Conservation (phyloP, 2,113 vertebrate genomes). For the Agelaius phoeniceus region DNA sequence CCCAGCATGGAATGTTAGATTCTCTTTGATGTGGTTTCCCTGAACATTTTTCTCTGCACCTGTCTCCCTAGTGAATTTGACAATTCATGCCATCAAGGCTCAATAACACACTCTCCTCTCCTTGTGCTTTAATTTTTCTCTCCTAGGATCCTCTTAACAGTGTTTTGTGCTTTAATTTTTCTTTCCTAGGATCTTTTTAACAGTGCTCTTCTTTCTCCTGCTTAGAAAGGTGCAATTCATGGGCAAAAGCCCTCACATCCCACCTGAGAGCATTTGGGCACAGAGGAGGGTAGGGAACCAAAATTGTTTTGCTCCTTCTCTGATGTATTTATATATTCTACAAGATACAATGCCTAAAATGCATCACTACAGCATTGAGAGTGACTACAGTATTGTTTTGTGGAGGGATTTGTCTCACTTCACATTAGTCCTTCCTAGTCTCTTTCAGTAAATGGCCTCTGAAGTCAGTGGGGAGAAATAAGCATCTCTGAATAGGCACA, state of each 20-base stretch:
- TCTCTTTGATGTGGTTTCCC: constrained; percentile 18
- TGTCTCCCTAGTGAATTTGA: not conserved
- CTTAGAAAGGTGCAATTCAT: not conserved
- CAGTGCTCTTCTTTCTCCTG: not conserved
- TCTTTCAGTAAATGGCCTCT: not conserved
- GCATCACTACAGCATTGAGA: not conserved
- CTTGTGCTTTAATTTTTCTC: not conserved
- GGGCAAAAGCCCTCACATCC: not conserved
- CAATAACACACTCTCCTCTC: not conserved
- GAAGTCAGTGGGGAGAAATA: not conserved
- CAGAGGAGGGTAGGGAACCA: not conserved
- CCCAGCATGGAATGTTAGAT: not conserved
- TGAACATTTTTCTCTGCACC: not conserved
- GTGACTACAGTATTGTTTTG: not conserved
- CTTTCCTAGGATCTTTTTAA: not conserved
- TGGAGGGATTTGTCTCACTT: not conserved
- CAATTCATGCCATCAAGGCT: not conserved
- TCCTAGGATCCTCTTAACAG: not conserved
- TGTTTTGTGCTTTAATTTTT: not conserved
- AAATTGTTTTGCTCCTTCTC: not conserved
- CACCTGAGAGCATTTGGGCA: not conserved
- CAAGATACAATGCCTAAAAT: not conserved
- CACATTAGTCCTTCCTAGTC: not conserved
- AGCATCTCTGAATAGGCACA: not conserved
- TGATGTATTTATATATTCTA: not conserved